Evolutionary conservation across 2,797 vertebrate species (phyloP).

Genomic region (Lindbergichthys nudifrons): DNA sequence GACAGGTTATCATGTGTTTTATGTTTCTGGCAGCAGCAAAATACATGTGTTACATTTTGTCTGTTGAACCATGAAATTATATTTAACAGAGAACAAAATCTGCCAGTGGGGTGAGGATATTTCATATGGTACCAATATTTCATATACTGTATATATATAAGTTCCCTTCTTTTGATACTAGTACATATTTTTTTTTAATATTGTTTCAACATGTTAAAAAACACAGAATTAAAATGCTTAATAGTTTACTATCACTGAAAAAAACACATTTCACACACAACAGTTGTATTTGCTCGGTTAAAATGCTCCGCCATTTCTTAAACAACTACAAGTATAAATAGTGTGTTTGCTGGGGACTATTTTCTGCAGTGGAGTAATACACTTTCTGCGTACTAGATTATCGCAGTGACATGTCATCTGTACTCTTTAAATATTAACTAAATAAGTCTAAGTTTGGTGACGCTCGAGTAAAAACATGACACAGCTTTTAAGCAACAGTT

Average conservation of each 20-base stretch:
- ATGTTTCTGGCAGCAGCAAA: slow-evolving; percentile 24
- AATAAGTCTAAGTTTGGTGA: no score
- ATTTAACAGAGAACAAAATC: slow-evolving; percentile 31
- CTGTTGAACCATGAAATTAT: slow-evolving; percentile 35
- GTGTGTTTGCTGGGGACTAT: not conserved
- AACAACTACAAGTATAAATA: not conserved
- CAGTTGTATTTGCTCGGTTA: no score
- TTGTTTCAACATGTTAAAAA: slow-evolving; percentile 2
- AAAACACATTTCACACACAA: no score
- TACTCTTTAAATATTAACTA: not conserved
- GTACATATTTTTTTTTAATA: not conserved
- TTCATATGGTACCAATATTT: slow-evolving; percentile 46
- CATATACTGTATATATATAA: not conserved
- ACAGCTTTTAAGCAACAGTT: no score
- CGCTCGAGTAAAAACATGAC: no score
- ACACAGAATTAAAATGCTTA: not conserved
- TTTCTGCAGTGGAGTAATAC: not conserved
- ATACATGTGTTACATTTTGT: slow-evolving; percentile 14
- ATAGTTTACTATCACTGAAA: no score
- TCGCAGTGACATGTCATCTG: not conserved
- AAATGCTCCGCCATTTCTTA: not conserved
- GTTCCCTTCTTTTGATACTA: not conserved
- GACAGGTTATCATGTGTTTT: slow-evolving; percentile 30
- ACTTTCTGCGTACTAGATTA: not conserved
- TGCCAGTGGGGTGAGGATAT: not conserved